These are phyloP conservation scores for Diplodus sargus DNA, from an alignment of 2,797 vertebrate genomes.

Conservation along the genomic window DNA sequence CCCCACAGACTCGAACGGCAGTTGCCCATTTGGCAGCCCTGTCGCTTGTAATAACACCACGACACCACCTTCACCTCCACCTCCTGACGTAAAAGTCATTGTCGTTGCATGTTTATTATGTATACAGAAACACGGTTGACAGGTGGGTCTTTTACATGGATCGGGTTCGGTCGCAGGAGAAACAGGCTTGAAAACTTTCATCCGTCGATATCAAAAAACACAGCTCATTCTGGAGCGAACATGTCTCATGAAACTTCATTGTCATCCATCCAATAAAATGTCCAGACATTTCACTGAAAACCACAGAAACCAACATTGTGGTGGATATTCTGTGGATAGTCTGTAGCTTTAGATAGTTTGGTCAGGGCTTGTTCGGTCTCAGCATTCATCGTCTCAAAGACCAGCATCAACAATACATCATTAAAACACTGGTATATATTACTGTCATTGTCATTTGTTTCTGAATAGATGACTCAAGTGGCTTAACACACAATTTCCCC, in stretches of 20 bases:
- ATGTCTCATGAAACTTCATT: neutral
- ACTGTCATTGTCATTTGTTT: slow-evolving; percentile 22
- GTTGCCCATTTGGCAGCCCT: too few species aligned
- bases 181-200: neutral
- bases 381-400: slow-evolving; percentile 4
- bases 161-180: too few species aligned
- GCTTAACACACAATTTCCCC: slow-evolving; percentile 59
- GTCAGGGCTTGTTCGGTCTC: neutral
- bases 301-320: too few species aligned
- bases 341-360: neutral
- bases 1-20: too few species aligned
- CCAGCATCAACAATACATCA: slow-evolving; percentile 4
- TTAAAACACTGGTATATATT: slow-evolving; percentile 14
- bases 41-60: too few species aligned
- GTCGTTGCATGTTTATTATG: too few species aligned
- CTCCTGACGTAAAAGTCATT: too few species aligned
- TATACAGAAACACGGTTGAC: too few species aligned
- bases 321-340: too few species aligned
- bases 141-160: too few species aligned
- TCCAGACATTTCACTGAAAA: neutral
- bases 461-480: slow-evolving; percentile 32
- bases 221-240: neutral
- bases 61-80: too few species aligned
- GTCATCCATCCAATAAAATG: too few species aligned
- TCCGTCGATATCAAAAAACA: neutral